Evolutionary conservation across 2,888 invertebrate genomes (phyloP), one percentile per base, ranked within the genome.

Genomic region (Calliopum simillimum): DNA sequence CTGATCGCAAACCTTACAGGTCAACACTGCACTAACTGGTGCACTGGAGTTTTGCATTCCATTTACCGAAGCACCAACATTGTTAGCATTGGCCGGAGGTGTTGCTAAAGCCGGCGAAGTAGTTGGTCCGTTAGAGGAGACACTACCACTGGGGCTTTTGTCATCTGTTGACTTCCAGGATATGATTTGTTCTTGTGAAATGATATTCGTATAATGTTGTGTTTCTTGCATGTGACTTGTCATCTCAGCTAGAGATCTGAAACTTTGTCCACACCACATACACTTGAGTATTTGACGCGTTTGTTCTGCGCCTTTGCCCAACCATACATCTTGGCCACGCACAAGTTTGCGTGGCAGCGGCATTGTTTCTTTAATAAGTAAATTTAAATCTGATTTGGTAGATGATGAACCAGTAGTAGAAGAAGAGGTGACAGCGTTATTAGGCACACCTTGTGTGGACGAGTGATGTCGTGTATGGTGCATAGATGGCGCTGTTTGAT

Each of bases 201-300:
- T 98, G 76, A 98, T 98, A 83, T 98, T 98, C 0, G 98, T 97
- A 83, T 98, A 98, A 84, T 98, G 98, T 84, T 98, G 97, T 25
- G 98, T 98, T 82, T 98, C 94, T 85, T 98, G 97, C 98, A 98
- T 98, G 86, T 98, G 98, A 79, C 94, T 95, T 2, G 98, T 98
- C 94, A 98, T 96, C 88, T 98, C 97, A 2, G 98, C 98, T 68
- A 98, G 87, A 0, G 97, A 95, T 69, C 97, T 92, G 89, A 98
- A 98, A 79, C 97, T 98, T 84, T 98, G 98, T 0, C 98, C 97
- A 80, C 98, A 98, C 96, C 98, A 98, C 96, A 98, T 98, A 85
- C 98, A 98, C 86, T 98, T 97, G 61, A 98, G 89, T 77, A 98
- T 98, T 88, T 98, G 97, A 69, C 97, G 89, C 14, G 98, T 98